Conservation (phyloP, 2,797 vertebrate species). For the Darevskia mixta region DNA sequence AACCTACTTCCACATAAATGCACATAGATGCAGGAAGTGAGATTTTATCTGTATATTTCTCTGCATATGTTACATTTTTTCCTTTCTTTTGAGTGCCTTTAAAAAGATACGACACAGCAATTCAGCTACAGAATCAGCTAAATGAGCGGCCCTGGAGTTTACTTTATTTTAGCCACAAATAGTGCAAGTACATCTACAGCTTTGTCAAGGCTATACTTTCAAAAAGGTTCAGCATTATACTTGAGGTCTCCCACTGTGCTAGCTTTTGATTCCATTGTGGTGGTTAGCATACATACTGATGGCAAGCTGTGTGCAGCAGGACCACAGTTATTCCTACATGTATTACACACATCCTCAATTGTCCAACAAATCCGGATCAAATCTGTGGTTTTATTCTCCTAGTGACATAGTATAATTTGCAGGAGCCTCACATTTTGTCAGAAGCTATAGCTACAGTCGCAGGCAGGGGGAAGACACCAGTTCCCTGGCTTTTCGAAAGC, state of each 20-base stretch:
- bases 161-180: background rate
- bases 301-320: slow-evolving; percentile 9
- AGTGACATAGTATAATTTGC: background rate
- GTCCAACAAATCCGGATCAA: background rate
- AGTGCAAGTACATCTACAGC: background rate
- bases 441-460: background rate
- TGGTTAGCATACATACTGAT: background rate
- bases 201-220: slow-evolving; percentile 1
- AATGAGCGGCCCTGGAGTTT: background rate
- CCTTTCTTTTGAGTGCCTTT: background rate
- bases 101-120: background rate
- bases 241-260: background rate
- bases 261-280: slow-evolving; percentile 15
- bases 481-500: no score
- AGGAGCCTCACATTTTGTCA: background rate
- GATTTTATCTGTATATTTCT: background rate
- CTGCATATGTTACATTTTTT: background rate
- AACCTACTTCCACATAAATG: background rate
- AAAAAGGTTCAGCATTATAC: slow-evolving; percentile 11
- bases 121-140: background rate
- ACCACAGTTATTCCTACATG: background rate
- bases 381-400: background rate
- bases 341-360: slow-evolving; percentile 3
- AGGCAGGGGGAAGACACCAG: background rate
- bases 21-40: background rate